These are phyloP conservation scores for Chionoecetes opilio DNA, from an alignment of 1,140 invertebrate species.

Conservation along the genomic window DNA sequence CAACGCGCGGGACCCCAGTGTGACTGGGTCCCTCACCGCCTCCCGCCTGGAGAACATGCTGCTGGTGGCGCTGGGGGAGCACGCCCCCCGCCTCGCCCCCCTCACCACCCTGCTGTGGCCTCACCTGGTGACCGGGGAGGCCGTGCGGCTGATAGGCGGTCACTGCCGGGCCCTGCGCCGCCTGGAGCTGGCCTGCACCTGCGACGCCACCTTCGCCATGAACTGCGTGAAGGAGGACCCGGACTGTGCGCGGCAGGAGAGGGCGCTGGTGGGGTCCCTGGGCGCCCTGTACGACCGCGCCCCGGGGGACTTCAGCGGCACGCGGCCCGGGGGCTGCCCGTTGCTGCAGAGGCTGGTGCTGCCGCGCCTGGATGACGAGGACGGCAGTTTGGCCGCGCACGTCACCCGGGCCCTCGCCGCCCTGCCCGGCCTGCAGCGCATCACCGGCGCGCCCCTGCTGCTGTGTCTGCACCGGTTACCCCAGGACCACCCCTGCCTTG, in stretches of 20 bases:
- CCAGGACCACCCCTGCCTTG: neutral
- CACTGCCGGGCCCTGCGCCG: conserved; percentile 68
- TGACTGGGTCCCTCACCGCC: conserved; percentile 50
- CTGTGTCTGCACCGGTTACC: conserved; percentile 55
- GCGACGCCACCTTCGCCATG: conserved; percentile 67
- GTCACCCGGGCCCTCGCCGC: conserved; percentile 65
- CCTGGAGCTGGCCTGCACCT: conserved; percentile 69
- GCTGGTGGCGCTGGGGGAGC: conserved; percentile 47
- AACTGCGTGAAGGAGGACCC: conserved; percentile 71
- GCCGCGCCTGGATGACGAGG: conserved; percentile 77
- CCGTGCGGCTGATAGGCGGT: conserved; percentile 69
- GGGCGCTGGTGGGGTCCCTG: conserved; percentile 61
- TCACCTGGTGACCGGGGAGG: conserved; percentile 77
- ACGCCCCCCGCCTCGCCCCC: conserved; percentile 51
- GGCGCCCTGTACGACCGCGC: conserved; percentile 70
- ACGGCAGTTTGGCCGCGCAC: conserved; percentile 63
- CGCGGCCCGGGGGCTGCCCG: conserved; percentile 59
- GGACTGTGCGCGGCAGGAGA: conserved; percentile 53
- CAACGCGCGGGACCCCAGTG: conserved; percentile 70
- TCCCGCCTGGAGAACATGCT: conserved; percentile 70
- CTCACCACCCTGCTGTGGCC: conserved; percentile 70
- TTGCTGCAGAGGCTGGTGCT: conserved; percentile 64
- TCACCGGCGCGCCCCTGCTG: conserved; percentile 75
- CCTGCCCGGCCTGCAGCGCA: conserved; percentile 65
- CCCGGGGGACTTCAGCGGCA: conserved; percentile 73